Base-by-base conservation (phyloP, 2,888 invertebrate genomes). In the Cremastinae sp. region DNA sequence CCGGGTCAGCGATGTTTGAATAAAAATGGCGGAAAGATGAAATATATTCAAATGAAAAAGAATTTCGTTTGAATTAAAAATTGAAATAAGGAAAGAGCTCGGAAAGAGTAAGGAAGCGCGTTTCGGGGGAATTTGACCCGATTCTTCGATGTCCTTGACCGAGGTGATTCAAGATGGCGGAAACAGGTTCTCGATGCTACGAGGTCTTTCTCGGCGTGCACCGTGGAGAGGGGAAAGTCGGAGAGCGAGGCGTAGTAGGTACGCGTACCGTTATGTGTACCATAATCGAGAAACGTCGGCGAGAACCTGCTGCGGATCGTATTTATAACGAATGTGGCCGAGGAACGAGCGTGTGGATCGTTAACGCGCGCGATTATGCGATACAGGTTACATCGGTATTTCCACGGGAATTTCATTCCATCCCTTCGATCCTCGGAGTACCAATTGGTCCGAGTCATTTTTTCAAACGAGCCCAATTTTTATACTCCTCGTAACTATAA, bases 111-210 rank as follows among this genome's bases (percentile, higher is more conserved):
- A 22, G 12, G 20, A 28, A 37, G 55, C 10, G 10, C 20, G 18
- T 65, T 82, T 81, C 78, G 69, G 83, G 72, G 75, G 80, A 82
- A 79, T 77, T 78, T 86, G 87, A 86, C 88, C 88, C 80, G 81
- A 81, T 88, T 88, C 78, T 78, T 66, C 68, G 39, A 83, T 88
- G 88, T 88, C 88, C 88, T 88, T 88, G 88, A 88, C 88, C 87
- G 87, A 87, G 85, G 83, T 83, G 82, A 78, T 81, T 77, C 78
- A 81, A 82, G 84, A 82, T 81, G 79, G 81, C 77, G 66, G 77
- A 64, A 78, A 79, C 79, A 70, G 68, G 78, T 74, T 74, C 70
- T 41, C 59, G 22, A 28, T 58, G 22, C 12, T 58, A 16, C 16
- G 51, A 14, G 16, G 14, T 12, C 9, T 22, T 12, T 39, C 14